Percentiles rank a stretch among this genome's conserved stretches.
Conservation (phyloP, 2,113 vertebrate species). For the Pipra filicauda region DNA sequence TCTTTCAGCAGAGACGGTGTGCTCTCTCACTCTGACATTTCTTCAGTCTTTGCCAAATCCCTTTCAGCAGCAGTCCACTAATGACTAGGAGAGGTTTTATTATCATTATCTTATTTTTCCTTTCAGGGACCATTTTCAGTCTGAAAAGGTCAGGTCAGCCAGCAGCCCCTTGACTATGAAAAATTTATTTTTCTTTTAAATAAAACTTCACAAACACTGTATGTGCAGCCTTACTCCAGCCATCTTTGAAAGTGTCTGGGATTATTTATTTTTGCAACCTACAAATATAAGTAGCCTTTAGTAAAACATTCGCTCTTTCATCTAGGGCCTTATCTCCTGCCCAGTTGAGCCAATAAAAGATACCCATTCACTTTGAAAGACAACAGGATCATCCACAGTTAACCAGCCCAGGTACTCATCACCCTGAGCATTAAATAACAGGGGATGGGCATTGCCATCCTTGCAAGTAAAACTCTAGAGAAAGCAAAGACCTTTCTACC, state of each 20-base stretch:
- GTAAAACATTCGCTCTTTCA: background rate
- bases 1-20: background rate
- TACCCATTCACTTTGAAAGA: background rate
- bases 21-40: background rate
- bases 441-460: background rate
- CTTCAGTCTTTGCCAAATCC: constrained; percentile 15
- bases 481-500: background rate
- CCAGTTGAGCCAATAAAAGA: background rate
- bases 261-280: background rate
- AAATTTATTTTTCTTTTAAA: background rate
- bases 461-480: background rate
- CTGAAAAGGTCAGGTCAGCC: constrained; percentile 15
- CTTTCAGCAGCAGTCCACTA: background rate
- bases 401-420: background rate
- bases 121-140: background rate
- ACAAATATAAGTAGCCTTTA: background rate
- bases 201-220: background rate
- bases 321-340: background rate
- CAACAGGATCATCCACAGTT: background rate
- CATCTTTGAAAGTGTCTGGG: background rate
- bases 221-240: background rate
- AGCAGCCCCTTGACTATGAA: background rate
- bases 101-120: background rate
- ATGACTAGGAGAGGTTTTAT: background rate
- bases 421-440: background rate